Conservation (phyloP, 2,797 vertebrate genomes). For the Ctenopoma multispine region DNA sequence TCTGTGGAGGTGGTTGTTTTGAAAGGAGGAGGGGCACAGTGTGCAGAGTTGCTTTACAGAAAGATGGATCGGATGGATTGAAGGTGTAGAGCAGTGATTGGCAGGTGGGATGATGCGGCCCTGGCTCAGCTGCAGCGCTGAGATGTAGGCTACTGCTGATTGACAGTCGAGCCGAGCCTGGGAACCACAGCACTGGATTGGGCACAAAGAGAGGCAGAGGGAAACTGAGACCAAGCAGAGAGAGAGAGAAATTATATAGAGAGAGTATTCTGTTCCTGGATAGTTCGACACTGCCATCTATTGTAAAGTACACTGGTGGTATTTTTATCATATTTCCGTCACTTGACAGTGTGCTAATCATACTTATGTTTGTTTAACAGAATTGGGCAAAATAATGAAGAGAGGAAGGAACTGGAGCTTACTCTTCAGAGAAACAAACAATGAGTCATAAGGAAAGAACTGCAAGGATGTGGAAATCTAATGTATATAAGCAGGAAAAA, state of each 20-base stretch:
- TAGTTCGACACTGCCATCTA: conserved; percentile 74
- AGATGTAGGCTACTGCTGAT: conserved; percentile 86
- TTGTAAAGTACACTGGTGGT: conserved; percentile 54
- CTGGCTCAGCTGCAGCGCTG: conserved; percentile 89
- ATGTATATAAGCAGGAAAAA: conserved; percentile 18
- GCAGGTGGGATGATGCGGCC: conserved; percentile 86
- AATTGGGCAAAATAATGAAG: background rate
- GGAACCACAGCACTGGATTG: conserved; percentile 71
- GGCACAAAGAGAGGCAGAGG: conserved; percentile 55
- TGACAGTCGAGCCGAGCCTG: conserved; percentile 86
- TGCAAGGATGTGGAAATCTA: conserved; percentile 9
- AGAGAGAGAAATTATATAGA: conserved; percentile 54
- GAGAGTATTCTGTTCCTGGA: conserved; percentile 48
- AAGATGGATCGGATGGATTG: conserved; percentile 74
- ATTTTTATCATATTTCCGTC: conserved; percentile 33
- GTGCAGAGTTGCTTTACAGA: conserved; percentile 70
- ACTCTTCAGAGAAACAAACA: conserved; percentile 17
- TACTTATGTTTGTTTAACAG: conserved; percentile 7
- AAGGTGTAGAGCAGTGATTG: conserved; percentile 87
- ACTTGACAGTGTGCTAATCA: conserved; percentile 32
- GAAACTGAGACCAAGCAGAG: conserved; percentile 32
- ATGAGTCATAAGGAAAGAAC: conserved; percentile 18
- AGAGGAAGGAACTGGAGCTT: conserved; percentile 17
- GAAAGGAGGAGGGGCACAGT: conserved; percentile 39
- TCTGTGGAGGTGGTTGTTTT: conserved; percentile 65